A percentile compares a stretch with the other conserved stretches of the same genome.
phyloP scores from a whole-genome alignment of 2,113 vertebrate genomes.

The Tupaia tana region DNA sequence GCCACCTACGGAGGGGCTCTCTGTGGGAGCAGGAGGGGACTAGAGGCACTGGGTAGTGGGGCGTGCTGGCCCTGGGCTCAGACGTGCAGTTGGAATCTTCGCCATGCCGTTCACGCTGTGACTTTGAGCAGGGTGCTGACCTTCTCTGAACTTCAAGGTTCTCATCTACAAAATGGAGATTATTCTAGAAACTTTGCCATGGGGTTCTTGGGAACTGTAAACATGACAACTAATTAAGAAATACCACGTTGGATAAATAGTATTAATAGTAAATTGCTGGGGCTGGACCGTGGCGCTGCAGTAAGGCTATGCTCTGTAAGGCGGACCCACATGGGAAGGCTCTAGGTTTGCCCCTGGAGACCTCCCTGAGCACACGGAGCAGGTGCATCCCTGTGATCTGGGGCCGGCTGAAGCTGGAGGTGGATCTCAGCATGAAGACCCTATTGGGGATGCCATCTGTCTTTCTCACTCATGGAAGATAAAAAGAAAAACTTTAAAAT shows the following conservation, averaged over 20 bases:
- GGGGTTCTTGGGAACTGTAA: neutral
- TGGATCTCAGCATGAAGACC: too few species aligned
- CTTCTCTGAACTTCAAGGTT: neutral
- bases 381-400: too few species aligned
- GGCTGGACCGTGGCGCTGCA: too few species aligned
- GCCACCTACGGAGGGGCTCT: neutral
- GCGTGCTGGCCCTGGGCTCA: neutral
- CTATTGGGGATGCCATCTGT: too few species aligned
- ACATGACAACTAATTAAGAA: neutral
- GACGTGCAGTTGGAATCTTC: neutral
- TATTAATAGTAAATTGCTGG: neutral
- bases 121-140: neutral
- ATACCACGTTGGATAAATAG: neutral
- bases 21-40: accelerated
- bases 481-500: too few species aligned
- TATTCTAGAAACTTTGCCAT: conserved; percentile 1
- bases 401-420: too few species aligned
- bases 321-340: too few species aligned
- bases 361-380: too few species aligned
- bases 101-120: neutral
- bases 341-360: too few species aligned
- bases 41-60: neutral
- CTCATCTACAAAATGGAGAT: neutral
- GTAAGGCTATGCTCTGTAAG: too few species aligned
- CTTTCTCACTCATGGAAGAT: too few species aligned